A percentile compares a stretch with the other conserved stretches of the same genome.
These are phyloP conservation scores for Philotrypesis tridentata DNA, from an alignment of 1,140 invertebrate species.

Conservation along the genomic window DNA sequence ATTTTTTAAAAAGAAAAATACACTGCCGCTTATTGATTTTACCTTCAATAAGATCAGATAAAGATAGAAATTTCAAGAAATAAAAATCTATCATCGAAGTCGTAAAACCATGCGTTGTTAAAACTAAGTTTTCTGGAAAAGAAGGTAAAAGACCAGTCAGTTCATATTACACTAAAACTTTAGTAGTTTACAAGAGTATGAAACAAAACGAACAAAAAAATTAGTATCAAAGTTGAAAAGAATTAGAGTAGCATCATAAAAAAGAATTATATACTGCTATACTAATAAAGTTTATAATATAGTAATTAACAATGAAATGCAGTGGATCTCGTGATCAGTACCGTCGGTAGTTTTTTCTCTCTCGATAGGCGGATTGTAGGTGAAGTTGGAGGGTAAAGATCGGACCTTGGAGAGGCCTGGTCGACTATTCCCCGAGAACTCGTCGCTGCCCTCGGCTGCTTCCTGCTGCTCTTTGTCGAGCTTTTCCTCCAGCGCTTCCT, in stretches of 20 bases:
- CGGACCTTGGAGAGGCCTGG: conserved; percentile 75
- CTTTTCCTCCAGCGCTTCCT: conserved; percentile 73
- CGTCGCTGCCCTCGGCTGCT: conserved; percentile 53
- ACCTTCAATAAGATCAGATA: conserved; percentile 45
- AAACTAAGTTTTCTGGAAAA: conserved; percentile 37
- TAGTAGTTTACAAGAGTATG: neutral
- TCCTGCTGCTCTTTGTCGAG: conserved; percentile 53
- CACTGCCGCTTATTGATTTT: conserved; percentile 32
- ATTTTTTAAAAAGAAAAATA: too few relatives aligned
- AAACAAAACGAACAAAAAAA: neutral
- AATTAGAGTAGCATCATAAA: neutral
- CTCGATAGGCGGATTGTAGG: conserved; percentile 77
- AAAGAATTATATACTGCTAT: neutral
- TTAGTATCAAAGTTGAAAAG: neutral
- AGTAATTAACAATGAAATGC: neutral
- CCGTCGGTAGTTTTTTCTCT: conserved; percentile 61
- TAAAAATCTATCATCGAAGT: conserved; percentile 47
- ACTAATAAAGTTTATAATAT: neutral
- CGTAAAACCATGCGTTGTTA: conserved; percentile 36
- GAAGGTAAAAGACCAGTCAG: neutral
- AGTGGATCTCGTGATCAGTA: conserved; percentile 45
- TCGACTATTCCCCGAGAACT: conserved; percentile 54
- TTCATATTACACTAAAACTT: neutral
- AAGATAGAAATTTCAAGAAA: conserved; percentile 46
- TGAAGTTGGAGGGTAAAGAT: conserved; percentile 81